Evolutionary conservation across 1,140 invertebrate genomes (phyloP).

Genomic region (Schlechtendalia chinensis): DNA sequence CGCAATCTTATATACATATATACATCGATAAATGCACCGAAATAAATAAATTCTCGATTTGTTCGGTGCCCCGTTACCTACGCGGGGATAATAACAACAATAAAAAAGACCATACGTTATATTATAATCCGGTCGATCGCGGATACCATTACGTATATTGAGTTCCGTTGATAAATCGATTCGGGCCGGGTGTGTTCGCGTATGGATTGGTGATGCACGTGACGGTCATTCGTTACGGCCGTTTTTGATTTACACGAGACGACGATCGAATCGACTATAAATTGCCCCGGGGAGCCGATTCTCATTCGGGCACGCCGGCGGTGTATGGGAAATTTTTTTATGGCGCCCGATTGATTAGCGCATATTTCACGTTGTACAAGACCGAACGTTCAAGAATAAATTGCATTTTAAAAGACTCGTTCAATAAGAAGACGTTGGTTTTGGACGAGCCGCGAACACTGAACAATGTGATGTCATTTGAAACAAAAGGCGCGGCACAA

Average conservation of each 20-base stretch:
- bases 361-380: no score
- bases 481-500: no score
- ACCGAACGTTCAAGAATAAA: no score
- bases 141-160: neutral
- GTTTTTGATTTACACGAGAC: conserved; percentile 36
- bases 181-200: neutral
- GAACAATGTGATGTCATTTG: no score
- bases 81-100: neutral
- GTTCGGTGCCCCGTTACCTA: neutral
- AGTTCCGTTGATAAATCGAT: conserved; percentile 35
- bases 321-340: no score
- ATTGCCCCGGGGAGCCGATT: no score
- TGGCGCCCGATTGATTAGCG: no score
- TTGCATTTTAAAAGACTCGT: no score
- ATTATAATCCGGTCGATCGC: neutral
- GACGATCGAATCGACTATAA: conserved; percentile 9
- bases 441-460: no score
- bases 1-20: neutral
- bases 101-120: neutral
- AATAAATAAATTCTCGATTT: neutral
- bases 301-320: no score
- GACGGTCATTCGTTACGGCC: neutral
- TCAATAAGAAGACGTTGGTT: no score
- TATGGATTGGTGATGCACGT: neutral
- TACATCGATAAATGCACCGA: no score